Percentiles rank a stretch among this genome's conserved stretches.
Evolutionary conservation across 2,113 vertebrate genomes (phyloP).

Genomic region (Vulpes lagopus): DNA sequence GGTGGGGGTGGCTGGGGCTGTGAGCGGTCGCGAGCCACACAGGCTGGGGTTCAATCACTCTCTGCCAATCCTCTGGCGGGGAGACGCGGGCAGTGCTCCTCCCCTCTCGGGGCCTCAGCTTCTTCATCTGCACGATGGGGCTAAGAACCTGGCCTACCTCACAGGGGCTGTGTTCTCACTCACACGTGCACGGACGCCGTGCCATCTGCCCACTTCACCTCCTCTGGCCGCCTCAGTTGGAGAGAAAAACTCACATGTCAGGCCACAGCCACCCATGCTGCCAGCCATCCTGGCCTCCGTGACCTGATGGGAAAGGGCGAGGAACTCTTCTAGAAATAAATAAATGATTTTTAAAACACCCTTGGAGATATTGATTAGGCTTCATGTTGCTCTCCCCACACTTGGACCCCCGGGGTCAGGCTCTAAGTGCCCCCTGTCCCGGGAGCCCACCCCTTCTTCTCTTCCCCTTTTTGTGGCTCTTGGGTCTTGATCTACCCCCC

Average conservation of each 20-base stretch:
- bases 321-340: not conserved
- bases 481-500: not conserved
- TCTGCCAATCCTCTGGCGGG: not conserved
- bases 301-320: not conserved
- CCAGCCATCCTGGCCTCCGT: not conserved
- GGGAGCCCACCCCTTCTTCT: not conserved
- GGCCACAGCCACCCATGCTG: not conserved
- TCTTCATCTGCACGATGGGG: not conserved
- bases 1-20: not conserved
- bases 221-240: not conserved
- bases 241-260: not conserved
- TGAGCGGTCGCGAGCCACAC: too few relatives aligned
- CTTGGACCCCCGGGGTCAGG: not conserved
- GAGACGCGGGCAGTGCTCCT: not conserved
- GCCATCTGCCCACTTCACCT: accelerated
- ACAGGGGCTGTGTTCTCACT: accelerated
- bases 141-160: not conserved
- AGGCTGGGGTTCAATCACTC: not conserved
- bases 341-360: not conserved
- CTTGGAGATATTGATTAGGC: too few relatives aligned
- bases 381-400: not conserved
- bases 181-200: accelerated
- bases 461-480: not conserved
- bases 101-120: not conserved
- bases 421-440: not conserved